These are phyloP conservation scores for Bergia puertoricense DNA, from an alignment of 92 coral and sea anemone genomes.

Conservation along the genomic window DNA sequence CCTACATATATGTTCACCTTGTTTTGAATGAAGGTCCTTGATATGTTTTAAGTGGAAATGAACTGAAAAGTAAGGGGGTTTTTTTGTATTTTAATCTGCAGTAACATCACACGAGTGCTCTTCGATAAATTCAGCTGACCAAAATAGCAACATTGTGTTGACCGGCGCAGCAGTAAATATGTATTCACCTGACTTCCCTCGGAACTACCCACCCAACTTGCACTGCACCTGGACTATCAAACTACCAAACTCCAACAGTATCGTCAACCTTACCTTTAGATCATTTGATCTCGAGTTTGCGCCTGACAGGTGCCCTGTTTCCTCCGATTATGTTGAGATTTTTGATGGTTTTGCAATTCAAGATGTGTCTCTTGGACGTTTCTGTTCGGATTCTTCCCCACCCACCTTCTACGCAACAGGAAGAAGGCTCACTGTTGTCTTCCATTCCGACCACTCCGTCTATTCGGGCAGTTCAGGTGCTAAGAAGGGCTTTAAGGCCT, in stretches of 20 bases:
- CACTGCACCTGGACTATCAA: slow-evolving; percentile 23
- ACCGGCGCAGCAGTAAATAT: neutral
- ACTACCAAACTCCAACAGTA: neutral
- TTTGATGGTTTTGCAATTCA: neutral
- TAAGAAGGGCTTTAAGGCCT: neutral
- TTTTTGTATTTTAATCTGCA: neutral
- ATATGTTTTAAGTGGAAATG: no score
- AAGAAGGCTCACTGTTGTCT: neutral
- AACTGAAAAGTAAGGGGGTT: no score
- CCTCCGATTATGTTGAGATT: neutral
- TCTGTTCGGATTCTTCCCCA: neutral
- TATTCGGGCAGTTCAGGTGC: no score
- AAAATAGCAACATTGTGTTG: slow-evolving; percentile 24
- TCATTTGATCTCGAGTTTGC: neutral
- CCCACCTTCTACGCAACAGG: slow-evolving; percentile 9
- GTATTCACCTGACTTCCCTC: neutral
- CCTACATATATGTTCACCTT: neutral
- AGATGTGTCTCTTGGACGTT: slow-evolving; percentile 8
- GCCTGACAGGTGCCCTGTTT: neutral
- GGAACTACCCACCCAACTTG: neutral
- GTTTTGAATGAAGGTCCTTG: neutral
- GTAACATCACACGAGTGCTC: slow-evolving; percentile 17
- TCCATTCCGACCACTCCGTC: neutral
- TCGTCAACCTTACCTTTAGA: neutral
- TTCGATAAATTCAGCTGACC: slow-evolving; percentile 22